Evolutionary conservation across 2,113 vertebrate genomes (phyloP).

Genomic region (Naja naja): DNA sequence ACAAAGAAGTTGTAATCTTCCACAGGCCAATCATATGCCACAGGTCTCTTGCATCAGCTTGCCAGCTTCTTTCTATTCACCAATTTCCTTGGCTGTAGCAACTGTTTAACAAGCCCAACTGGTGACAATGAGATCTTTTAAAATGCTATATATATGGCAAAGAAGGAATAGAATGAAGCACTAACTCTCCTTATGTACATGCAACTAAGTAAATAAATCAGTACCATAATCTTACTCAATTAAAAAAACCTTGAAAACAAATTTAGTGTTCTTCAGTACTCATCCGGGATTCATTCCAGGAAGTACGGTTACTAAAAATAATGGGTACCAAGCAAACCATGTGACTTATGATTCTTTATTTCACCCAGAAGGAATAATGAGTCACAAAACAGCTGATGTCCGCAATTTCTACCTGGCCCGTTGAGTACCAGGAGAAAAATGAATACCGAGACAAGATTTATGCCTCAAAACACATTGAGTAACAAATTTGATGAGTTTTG

Average conservation of each 20-base stretch:
- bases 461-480: too few relatives aligned
- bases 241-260: not conserved
- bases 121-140: not conserved
- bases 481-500: too few relatives aligned
- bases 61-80: not conserved
- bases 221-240: not conserved
- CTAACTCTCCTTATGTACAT: not conserved
- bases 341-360: too few relatives aligned
- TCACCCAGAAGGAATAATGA: too few relatives aligned
- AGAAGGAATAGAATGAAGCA: not conserved
- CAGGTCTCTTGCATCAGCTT: not conserved
- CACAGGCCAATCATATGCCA: not conserved
- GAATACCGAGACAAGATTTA: too few relatives aligned
- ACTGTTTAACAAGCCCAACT: not conserved
- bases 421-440: too few relatives aligned
- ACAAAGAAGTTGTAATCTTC: not conserved
- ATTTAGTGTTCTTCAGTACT: too few relatives aligned
- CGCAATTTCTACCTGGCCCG: too few relatives aligned
- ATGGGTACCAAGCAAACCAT: too few relatives aligned
- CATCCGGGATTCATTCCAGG: too few relatives aligned
- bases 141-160: not conserved
- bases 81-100: not conserved
- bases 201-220: not conserved
- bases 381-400: too few relatives aligned
- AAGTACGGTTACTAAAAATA: too few relatives aligned